Evolutionary conservation across 2,113 vertebrate genomes (phyloP).

Genomic region (Gorsachius goisagi): DNA sequence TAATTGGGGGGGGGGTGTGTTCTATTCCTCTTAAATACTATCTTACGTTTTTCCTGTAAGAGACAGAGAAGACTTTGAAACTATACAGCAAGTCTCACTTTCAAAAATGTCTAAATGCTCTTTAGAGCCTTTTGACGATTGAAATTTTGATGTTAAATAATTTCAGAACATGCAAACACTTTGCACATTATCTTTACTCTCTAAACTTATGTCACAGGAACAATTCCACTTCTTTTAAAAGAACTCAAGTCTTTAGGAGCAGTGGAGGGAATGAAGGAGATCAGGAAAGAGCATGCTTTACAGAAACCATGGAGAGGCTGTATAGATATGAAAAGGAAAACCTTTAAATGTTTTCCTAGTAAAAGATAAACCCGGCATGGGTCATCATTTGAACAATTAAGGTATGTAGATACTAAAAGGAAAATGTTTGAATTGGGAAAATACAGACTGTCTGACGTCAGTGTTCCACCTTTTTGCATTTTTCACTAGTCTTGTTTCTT

Average conservation of each 20-base stretch:
- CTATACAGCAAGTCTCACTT: not conserved
- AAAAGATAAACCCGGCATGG: not conserved
- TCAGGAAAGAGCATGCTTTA: not conserved
- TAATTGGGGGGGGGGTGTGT: not conserved
- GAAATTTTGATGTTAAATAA: not conserved
- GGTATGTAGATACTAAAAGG: not conserved
- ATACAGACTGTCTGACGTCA: not conserved
- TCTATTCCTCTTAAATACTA: not conserved
- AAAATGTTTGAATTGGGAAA: not conserved
- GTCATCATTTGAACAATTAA: not conserved
- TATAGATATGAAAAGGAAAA: not conserved
- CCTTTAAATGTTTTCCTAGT: not conserved
- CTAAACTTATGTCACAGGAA: not conserved
- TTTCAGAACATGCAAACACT: not conserved
- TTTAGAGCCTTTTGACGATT: not conserved
- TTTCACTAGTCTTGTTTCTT: not conserved
- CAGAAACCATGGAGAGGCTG: not conserved
- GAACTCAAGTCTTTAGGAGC: not conserved
- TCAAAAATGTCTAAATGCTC: not conserved
- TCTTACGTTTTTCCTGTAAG: not conserved
- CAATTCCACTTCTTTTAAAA: not conserved
- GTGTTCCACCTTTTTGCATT: not conserved
- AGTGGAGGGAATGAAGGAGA: not conserved
- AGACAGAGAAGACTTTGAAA: not conserved
- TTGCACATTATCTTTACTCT: not conserved